phyloP scores from a whole-genome alignment of 2,888 invertebrate species.

The Periphyllus acericola region DNA sequence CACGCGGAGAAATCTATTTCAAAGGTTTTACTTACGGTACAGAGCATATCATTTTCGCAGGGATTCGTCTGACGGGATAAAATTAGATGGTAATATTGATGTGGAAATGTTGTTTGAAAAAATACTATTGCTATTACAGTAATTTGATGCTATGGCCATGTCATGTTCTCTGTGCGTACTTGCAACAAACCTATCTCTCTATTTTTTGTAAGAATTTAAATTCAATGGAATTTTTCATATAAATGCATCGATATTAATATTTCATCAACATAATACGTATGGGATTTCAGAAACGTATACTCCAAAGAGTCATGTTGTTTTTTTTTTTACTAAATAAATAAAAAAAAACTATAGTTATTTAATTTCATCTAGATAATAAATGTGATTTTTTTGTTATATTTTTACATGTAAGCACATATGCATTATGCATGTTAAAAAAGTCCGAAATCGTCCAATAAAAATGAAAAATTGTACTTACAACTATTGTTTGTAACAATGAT shows the following conservation, averaged over 20 bases:
- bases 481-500: neutral
- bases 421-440: neutral
- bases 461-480: neutral
- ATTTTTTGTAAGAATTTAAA: neutral
- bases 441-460: conserved; percentile 3
- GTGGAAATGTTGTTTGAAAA: conserved; percentile 1
- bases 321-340: too few relatives aligned
- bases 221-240: too few relatives aligned
- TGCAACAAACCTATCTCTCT: neutral
- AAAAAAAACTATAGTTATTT: too few relatives aligned
- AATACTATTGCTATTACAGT: neutral
- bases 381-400: neutral
- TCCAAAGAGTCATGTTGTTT: too few relatives aligned
- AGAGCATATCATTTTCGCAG: neutral
- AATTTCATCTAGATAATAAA: neutral
- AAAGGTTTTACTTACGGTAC: neutral
- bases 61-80: neutral
- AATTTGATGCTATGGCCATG: neutral
- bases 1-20: neutral
- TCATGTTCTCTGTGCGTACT: neutral
- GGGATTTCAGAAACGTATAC: too few relatives aligned
- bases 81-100: conserved; percentile 2
- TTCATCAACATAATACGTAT: too few relatives aligned
- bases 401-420: neutral
- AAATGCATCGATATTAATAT: too few relatives aligned